phyloP scores from a whole-genome alignment of 2,888 invertebrate genomes.

The Neocrepidodera transversa region DNA sequence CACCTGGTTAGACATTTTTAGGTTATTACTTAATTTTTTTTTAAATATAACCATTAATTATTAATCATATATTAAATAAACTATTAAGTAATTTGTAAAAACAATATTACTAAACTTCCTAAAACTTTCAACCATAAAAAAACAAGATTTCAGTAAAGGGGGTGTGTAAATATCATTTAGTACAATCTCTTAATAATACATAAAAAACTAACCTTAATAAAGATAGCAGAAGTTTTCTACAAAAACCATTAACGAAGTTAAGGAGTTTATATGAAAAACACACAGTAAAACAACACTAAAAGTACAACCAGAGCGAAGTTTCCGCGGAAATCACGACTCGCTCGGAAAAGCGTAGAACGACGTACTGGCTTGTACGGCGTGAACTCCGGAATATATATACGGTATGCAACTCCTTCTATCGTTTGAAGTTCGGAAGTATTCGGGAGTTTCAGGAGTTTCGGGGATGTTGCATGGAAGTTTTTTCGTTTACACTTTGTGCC shows the following conservation, averaged over 20 bases:
- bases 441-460: slow-evolving; percentile 25
- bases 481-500: slow-evolving; percentile 23
- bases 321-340: slow-evolving; percentile 6
- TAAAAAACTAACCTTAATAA: background rate
- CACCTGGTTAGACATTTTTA: too few species aligned
- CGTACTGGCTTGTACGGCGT: slow-evolving; percentile 26
- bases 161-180: too few species aligned
- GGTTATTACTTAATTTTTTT: too few species aligned
- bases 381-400: slow-evolving; percentile 26
- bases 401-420: slow-evolving; percentile 26
- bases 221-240: background rate
- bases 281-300: slow-evolving; percentile 8
- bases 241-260: background rate
- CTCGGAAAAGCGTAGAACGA: slow-evolving; percentile 14
- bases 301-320: background rate
- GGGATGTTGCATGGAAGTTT: slow-evolving; percentile 28
- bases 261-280: background rate
- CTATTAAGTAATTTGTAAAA: too few species aligned
- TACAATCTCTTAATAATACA: too few species aligned
- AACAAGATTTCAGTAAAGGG: too few species aligned
- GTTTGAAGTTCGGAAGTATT: slow-evolving; percentile 22
- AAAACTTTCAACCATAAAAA: too few species aligned
- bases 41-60: too few species aligned
- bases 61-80: too few species aligned
- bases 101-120: too few species aligned